A percentile compares a stretch with the other conserved stretches of the same genome.
These are phyloP conservation scores for Hypomecis atomaria DNA, from an alignment of 2,888 invertebrate species.

Conservation along the genomic window DNA sequence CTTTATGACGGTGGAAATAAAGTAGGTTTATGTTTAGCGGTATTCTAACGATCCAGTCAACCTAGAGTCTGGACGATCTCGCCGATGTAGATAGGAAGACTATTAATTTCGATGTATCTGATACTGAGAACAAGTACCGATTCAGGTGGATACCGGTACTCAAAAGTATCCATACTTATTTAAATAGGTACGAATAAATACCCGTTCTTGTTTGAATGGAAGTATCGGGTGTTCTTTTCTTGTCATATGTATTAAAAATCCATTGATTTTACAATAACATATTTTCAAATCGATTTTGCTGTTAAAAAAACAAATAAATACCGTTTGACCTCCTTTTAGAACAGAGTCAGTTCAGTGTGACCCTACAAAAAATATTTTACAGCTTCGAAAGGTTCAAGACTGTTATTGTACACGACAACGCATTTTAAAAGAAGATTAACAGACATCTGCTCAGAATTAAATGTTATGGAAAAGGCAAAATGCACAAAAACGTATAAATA, in stretches of 20 bases:
- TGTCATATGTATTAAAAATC: no score
- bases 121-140: conserved; percentile 10
- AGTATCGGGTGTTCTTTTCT: no score
- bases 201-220: not conserved
- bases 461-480: conserved; percentile 18
- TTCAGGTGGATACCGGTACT: not conserved
- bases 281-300: no score
- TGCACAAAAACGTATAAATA: conserved; percentile 38
- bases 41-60: conserved; percentile 40
- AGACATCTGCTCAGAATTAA: conserved; percentile 37
- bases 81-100: conserved; percentile 32
- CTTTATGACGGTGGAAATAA: conserved; percentile 4
- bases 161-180: not conserved
- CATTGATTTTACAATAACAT: no score
- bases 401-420: conserved; percentile 7
- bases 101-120: conserved; percentile 34
- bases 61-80: conserved; percentile 41
- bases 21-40: conserved; percentile 26
- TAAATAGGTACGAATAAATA: not conserved
- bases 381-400: conserved; percentile 3
- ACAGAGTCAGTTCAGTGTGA: not conserved
- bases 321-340: no score
- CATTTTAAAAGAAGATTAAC: conserved; percentile 34
- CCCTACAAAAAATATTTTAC: conserved; percentile 8
- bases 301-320: no score